Evolutionary conservation across 2,113 vertebrate species (phyloP), one percentile per base, ranked within the genome.

Genomic region (Trochalopteron elliotii): DNA sequence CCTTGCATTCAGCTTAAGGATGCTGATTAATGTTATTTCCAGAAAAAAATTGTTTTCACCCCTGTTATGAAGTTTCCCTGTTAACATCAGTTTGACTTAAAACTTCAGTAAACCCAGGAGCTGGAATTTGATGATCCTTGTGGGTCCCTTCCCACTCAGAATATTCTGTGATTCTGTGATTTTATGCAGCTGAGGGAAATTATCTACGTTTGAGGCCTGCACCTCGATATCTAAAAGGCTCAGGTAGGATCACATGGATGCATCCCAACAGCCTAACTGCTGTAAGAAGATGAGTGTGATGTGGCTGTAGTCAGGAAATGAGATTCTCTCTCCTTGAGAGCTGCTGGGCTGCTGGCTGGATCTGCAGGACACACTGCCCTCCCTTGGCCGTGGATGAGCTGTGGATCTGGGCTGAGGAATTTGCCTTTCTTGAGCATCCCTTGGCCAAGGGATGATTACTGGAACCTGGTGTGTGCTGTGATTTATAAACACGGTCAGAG

Each of bases 361-460:
- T 78, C 44, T 91, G 84, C 45, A 74, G 90, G 82, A 68, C 53
- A 69, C 61, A 60, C 78, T 95, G 94, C 93, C 95, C 94, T 96
- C 94, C 96, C 63, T 83, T 60, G 93, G 94, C 61, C 57, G 6
- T n/a, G 22, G 28, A 5, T 12, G 45, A 20, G 56, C 59, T 89
- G 55, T 59, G 68, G 49, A 6, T 31, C 37, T 37, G 61, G n/a
- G 61, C 31, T 83, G 79, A 68, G 69, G 18, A 33, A 27, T 18
- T 27, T 52, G 61, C 30, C 15, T n/a, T 74, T 44, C 28, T 22
- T 23, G 7, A 11, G 25, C 14, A 27, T 65, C 33, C 1, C 0
- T 9, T 12, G 39, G 74, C 60, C 33, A 13, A n/a, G 30, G 42
- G 20, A 27, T 0, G 1, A 5, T 35, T 63, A 1, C 44, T 56